Conservation (phyloP, 2,888 invertebrate species). For the Trilocha varians region DNA sequence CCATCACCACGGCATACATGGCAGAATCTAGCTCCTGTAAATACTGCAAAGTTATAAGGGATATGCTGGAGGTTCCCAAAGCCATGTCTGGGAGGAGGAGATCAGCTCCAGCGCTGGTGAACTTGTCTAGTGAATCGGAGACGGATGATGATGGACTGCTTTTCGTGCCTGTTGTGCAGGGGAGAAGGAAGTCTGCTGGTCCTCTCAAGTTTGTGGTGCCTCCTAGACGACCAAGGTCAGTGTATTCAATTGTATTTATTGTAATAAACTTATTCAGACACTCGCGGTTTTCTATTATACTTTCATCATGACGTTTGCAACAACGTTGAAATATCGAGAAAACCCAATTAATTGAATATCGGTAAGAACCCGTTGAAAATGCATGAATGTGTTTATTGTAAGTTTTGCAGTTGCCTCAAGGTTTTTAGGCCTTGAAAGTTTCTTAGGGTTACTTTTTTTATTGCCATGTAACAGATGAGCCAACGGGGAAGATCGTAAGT, state of each 20-base stretch:
- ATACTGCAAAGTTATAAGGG: slow-evolving; percentile 65
- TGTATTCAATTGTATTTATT: slow-evolving; percentile 3
- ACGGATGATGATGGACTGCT: slow-evolving; percentile 58
- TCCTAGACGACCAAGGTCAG: slow-evolving; percentile 59
- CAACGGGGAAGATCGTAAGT: no score
- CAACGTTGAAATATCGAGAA: no score
- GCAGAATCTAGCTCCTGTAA: slow-evolving; percentile 57
- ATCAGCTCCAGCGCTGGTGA: slow-evolving; percentile 73
- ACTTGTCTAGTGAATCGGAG: slow-evolving; percentile 57
- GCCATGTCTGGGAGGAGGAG: slow-evolving; percentile 56
- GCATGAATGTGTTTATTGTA: no score
- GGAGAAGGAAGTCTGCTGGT: slow-evolving; percentile 70
- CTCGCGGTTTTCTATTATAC: neutral
- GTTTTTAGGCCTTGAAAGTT: no score
- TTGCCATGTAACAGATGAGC: no score
- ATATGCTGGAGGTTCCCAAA: slow-evolving; percentile 58
- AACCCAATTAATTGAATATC: no score
- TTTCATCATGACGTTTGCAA: neutral
- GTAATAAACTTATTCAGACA: neutral
- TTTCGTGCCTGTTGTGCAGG: slow-evolving; percentile 57
- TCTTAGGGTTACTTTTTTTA: no score
- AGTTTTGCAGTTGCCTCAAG: no score
- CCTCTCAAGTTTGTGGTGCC: slow-evolving; percentile 55
- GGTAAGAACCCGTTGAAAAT: no score
- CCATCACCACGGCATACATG: slow-evolving; percentile 58